Base-by-base conservation (phyloP, 2,113 vertebrate species). In the Tonatia bakeri region DNA sequence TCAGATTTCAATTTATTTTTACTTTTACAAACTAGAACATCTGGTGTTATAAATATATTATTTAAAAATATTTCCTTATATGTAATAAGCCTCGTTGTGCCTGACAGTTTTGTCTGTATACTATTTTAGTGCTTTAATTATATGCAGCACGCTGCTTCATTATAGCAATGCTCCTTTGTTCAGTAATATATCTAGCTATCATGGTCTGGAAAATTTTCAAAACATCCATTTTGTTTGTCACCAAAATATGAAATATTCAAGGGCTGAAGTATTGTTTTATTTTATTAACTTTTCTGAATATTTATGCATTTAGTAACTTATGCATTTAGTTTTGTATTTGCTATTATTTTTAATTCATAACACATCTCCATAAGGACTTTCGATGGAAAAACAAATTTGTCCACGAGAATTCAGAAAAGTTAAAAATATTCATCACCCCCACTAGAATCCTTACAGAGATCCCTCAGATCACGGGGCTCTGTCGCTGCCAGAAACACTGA, bases 111-210 rank as follows among this genome's bases (percentile, higher is more conserved):
- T 90, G 91, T 81, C 16, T 92, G 3, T 52, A 20, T 43, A 13
- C 33, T 91, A 56, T 86, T 96, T 93, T 95, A 69, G 69, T 70
- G 56, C 13, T 93, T 96, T 97, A 92, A 92, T 97, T 97, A 72
- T 88, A 96, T 95, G 43, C 50, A 96, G 0, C 52, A 47, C 77
- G 91, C 13, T 91, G 28, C 92, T 97, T 82, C 24, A 52, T 40
- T 95, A 61, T 10, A 40, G n/a, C 6, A 50, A 82, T 7, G 86
- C 81, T 96, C 91, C 79, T 94, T 67, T 95, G 24, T 82, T 94
- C 77, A 64, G 45, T 77, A 77, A 96, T 84, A 72, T 61, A 73
- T 81, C n/a, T 76, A 79, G 19, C 22, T 77, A n/a, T 65, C 13
- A 75, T 33, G 45, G n/a, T 76, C 91, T 91, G 87, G 89, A 93